Evolutionary conservation across 2,113 vertebrate species (phyloP).

Genomic region (Mastomys natalensis): DNA sequence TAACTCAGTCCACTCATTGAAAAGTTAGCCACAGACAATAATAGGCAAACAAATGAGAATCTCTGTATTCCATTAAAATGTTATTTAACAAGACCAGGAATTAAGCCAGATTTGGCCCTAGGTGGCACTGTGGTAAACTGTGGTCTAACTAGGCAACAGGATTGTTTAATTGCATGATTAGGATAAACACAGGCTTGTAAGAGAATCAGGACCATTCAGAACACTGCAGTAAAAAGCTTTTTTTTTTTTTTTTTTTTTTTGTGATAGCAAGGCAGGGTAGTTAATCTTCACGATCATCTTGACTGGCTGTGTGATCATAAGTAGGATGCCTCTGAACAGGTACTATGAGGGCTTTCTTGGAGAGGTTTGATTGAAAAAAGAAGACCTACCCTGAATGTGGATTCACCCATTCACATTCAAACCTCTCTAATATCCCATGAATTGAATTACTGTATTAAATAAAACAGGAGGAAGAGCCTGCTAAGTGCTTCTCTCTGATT

Average conservation of each 20-base stretch:
- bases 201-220: neutral
- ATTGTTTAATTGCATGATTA: neutral
- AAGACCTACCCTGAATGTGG: neutral
- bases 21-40: neutral
- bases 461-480: too few relatives aligned
- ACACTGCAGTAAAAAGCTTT: neutral
- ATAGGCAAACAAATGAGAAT: neutral
- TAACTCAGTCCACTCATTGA: neutral
- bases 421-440: neutral
- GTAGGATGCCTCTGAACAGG: neutral
- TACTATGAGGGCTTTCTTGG: neutral
- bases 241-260: conserved; percentile 27
- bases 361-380: neutral
- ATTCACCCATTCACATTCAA: too few relatives aligned
- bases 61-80: neutral
- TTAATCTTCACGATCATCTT: neutral
- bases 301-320: neutral
- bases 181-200: neutral
- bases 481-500: neutral
- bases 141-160: neutral
- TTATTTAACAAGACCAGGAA: neutral
- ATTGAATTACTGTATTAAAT: neutral
- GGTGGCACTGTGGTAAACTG: neutral
- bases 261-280: neutral
- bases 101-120: neutral